Conservation (phyloP, 2,113 vertebrate genomes). For the Motacilla tschutschensis region DNA sequence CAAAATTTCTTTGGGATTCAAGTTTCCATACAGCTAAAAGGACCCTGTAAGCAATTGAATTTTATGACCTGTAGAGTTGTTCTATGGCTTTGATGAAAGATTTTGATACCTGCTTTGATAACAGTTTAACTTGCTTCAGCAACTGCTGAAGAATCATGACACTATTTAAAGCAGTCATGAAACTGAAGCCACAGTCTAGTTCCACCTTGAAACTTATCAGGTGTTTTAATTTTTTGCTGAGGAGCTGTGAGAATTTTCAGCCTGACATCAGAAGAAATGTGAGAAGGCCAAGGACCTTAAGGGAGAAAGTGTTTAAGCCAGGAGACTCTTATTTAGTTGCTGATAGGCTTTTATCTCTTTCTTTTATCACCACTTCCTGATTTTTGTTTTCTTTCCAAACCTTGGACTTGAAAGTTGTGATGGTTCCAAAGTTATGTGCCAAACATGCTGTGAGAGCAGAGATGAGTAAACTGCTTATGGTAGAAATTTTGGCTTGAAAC, state of each 20-base stretch:
- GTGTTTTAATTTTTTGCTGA: neutral
- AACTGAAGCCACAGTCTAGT: neutral
- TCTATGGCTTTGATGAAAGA: neutral
- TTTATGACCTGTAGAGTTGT: neutral
- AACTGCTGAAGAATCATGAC: neutral
- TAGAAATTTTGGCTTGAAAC: neutral
- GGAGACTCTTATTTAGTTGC: neutral
- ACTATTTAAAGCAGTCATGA: neutral
- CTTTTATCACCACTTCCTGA: neutral
- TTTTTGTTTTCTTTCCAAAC: neutral
- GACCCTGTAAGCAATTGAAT: accelerated
- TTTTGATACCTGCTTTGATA: neutral
- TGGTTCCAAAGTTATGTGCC: neutral
- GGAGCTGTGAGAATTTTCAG: neutral
- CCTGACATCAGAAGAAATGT: accelerated
- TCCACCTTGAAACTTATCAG: neutral
- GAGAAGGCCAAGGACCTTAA: neutral
- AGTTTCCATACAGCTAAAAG: neutral
- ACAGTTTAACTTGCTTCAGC: neutral
- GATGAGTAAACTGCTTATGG: neutral
- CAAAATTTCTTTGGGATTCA: neutral
- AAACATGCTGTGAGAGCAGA: neutral
- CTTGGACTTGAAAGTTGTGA: neutral
- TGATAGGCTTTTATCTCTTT: neutral
- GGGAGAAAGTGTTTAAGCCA: neutral